Conservation (phyloP, 2,113 vertebrate species). For the Tangachromis dhanisi region DNA sequence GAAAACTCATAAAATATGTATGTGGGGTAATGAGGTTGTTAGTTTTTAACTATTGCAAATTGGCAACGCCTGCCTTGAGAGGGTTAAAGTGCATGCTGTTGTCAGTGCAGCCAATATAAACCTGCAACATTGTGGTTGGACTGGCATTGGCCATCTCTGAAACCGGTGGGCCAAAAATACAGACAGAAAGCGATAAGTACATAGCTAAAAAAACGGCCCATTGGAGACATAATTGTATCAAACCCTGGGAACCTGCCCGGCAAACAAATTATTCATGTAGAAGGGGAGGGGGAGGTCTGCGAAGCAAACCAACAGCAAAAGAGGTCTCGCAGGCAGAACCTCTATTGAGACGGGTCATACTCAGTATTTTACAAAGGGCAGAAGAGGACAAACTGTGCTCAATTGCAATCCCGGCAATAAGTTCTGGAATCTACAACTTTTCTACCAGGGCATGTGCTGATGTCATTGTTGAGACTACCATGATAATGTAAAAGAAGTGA, state of each 20-base stretch:
- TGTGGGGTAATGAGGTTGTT: not conserved
- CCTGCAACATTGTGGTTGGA: not conserved
- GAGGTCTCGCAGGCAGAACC: too few relatives aligned
- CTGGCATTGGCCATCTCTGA: not conserved
- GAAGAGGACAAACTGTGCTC: too few relatives aligned
- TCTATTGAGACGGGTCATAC: too few relatives aligned
- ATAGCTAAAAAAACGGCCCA: not conserved
- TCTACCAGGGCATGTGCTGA: too few relatives aligned
- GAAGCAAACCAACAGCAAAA: not conserved
- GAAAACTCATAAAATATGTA: not conserved
- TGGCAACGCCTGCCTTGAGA: not conserved
- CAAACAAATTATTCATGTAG: not conserved
- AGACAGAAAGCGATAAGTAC: not conserved
- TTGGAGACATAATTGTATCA: not conserved
- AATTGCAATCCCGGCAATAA: too few relatives aligned
- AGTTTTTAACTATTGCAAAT: not conserved
- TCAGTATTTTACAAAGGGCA: too few relatives aligned
- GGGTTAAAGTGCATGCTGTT: not conserved
- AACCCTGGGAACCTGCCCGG: not conserved
- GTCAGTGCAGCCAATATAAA: not conserved
- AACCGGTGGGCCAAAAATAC: not conserved
- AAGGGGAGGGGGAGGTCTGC: not conserved
- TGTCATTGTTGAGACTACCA: too few relatives aligned
- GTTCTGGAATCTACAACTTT: too few relatives aligned
- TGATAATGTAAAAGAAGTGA: too few relatives aligned